Conservation (phyloP, 2,113 vertebrate genomes). For the Fregetta grallaria region DNA sequence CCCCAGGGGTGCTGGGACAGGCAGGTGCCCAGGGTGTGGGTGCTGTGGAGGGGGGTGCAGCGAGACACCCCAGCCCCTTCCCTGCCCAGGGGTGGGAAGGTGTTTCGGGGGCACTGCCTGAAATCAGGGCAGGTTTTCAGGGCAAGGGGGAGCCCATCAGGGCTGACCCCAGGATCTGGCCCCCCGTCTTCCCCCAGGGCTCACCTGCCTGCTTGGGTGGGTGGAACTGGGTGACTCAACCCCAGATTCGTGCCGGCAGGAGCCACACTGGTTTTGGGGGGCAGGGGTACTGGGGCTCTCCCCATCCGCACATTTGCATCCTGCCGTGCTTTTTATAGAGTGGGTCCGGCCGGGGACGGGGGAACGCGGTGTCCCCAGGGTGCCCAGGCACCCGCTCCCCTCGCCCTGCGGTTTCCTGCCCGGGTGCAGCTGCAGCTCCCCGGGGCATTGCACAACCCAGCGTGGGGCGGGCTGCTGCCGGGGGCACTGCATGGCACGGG, state of each 20-base stretch:
- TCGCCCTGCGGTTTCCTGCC: neutral
- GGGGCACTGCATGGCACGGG: neutral
- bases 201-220: no score
- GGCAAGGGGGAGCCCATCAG: neutral
- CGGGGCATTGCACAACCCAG: neutral
- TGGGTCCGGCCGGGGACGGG: neutral
- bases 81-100: neutral
- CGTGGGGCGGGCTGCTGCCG: neutral
- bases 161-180: no score
- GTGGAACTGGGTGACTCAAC: neutral
- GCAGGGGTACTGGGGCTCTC: neutral
- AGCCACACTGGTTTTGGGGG: neutral
- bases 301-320: neutral
- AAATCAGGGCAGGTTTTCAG: neutral
- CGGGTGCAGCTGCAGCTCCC: neutral
- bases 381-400: neutral
- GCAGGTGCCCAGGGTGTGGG: no score
- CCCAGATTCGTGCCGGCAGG: neutral
- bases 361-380: neutral
- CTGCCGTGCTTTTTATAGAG: neutral
- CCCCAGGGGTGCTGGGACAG: no score
- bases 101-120: neutral
- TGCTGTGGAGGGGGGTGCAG: neutral
- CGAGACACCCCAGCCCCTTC: neutral
- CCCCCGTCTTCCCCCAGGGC: no score